Base-by-base conservation (phyloP, 1,140 invertebrate species). In the Xylocopa sonorina region DNA sequence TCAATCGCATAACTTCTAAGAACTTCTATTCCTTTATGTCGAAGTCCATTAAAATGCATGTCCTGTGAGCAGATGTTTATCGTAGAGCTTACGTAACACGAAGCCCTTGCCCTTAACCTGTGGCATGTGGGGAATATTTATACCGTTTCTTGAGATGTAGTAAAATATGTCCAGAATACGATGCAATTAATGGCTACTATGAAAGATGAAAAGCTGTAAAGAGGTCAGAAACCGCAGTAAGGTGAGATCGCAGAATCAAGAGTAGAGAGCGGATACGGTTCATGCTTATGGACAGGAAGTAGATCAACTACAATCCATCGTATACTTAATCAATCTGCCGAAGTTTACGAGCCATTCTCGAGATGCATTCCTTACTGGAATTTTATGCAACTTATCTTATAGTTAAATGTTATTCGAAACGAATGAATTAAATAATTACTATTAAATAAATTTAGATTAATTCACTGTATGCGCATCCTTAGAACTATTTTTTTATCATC, bases 251-350 rank as follows among this genome's bases (percentile, higher is more conserved):
- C 57, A 72, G 58, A 78, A 73, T 78, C 57, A 73, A 53, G 58
- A 78, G 50, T 72, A 72, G 58, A 78, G 68, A 63, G 48, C 48
- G 50, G 76, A 78, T 46, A 78, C 58, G 76, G 67, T 73, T 6
- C 55, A n/a, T 73, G 68, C 68, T 53, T 46, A n/a, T 73, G 43
- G 38, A n/a, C 68, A 78, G 76, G 76, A 78, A 72, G 68, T 78
- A 50, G 58, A 78, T 72, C 76, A 62, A 46, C 68, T 73, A 34
- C 58, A 73, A 73, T 73, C 73, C 68, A 78, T 71, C 53, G 18
- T 21, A 78, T 73, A n/a, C n/a, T n/a, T n/a, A 63, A 55, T 63
- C 27, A 73, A 78, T 78, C 34, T 55, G 7, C 14, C 18, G 16
- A 78, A 73, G 12, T 55, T 51, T 16, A 41, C 48, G 14, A 21